These are phyloP conservation scores for Papilio demoleus DNA, from an alignment of 2,888 invertebrate species.

Conservation along the genomic window DNA sequence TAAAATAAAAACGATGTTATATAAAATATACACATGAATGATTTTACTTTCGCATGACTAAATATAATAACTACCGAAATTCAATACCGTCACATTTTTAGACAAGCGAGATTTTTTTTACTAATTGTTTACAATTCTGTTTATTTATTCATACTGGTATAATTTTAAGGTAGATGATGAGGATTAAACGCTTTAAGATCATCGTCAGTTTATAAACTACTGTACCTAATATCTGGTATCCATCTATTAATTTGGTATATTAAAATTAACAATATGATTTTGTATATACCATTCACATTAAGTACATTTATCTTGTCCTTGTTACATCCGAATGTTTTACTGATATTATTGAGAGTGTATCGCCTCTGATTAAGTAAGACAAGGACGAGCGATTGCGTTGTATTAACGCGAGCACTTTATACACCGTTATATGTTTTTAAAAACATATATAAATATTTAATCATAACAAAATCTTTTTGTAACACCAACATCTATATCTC, in stretches of 20 bases:
- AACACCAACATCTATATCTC: too few species aligned
- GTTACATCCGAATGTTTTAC: slow-evolving; percentile 11
- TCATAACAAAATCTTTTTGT: neutral
- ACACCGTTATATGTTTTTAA: neutral
- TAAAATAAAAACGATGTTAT: slow-evolving; percentile 38
- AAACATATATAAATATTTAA: neutral
- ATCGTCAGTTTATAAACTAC: too few species aligned
- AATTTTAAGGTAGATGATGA: too few species aligned
- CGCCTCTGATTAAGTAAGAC: slow-evolving; percentile 13
- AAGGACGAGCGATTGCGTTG: slow-evolving; percentile 21
- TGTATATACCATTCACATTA: neutral
- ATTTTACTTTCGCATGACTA: slow-evolving; percentile 14
- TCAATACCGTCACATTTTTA: too few species aligned
- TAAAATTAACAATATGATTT: neutral
- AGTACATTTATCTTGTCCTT: slow-evolving; percentile 1
- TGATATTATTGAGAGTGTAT: slow-evolving; percentile 14
- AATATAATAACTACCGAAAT: too few species aligned
- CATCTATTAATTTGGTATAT: too few species aligned
- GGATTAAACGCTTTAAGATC: too few species aligned
- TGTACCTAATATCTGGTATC: too few species aligned
- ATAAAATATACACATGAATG: slow-evolving; percentile 9
- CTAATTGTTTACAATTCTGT: too few species aligned
- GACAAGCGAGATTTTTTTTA: too few species aligned
- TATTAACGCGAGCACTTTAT: slow-evolving; percentile 4
- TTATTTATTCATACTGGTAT: too few species aligned